Conservation (phyloP, 2,113 vertebrate species). For the Bufo bufo region DNA sequence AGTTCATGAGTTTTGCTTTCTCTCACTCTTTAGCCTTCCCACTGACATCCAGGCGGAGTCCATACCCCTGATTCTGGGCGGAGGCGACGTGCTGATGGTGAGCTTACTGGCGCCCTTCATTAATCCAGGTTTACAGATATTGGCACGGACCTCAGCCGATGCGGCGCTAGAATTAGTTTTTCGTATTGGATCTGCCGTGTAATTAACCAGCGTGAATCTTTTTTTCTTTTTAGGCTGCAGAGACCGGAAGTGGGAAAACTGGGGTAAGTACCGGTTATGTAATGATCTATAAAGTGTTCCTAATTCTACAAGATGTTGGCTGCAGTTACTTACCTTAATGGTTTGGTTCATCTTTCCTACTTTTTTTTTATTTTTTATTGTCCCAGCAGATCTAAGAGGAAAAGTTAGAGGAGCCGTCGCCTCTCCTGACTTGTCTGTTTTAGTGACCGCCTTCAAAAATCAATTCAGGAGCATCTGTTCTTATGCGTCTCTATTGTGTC, state of each 20-base stretch:
- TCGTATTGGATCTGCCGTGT: background rate
- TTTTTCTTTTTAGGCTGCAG: constrained; percentile 81
- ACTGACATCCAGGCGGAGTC: constrained; percentile 98
- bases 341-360: no score
- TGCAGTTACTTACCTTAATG: no score
- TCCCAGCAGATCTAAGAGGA: no score
- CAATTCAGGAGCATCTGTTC: no score
- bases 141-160: no score
- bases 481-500: no score
- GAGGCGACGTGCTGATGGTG: constrained; percentile 98
- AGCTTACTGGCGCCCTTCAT: background rate
- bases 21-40: constrained; percentile 75
- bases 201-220: constrained; percentile 12
- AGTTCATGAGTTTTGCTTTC: background rate
- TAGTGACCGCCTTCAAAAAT: no score
- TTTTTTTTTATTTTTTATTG: no score
- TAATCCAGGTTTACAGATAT: background rate
- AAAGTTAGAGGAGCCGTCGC: no score
- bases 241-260: constrained; percentile 98
- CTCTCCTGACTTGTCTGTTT: no score
- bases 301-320: no score
- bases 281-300: background rate
- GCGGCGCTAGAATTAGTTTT: no score
- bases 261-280: constrained; percentile 82
- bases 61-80: constrained; percentile 92